These are phyloP conservation scores for Plebejus melissa DNA, from an alignment of 2,888 invertebrate genomes.

Conservation along the genomic window DNA sequence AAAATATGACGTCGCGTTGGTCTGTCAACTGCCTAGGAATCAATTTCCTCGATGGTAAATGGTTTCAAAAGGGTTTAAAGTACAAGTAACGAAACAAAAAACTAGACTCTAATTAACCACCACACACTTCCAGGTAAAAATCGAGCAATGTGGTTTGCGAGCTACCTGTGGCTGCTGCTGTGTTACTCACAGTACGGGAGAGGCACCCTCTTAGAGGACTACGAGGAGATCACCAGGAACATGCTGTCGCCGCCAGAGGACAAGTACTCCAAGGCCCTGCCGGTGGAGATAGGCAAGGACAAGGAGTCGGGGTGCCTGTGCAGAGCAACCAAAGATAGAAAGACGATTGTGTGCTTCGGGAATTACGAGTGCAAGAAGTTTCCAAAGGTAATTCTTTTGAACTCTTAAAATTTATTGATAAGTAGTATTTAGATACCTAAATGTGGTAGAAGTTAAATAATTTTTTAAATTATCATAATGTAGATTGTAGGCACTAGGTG, in stretches of 20 bases:
- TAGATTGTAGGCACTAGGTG: background rate
- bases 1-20: too few relatives aligned
- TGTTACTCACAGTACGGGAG: constrained; percentile 59
- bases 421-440: too few relatives aligned
- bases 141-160: constrained; percentile 48
- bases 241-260: constrained; percentile 48
- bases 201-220: constrained; percentile 55
- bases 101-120: background rate
- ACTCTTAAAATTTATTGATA: too few relatives aligned
- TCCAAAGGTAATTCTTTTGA: constrained; percentile 55
- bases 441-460: too few relatives aligned
- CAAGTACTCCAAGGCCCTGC: constrained; percentile 49
- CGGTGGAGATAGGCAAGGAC: constrained; percentile 57
- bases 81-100: background rate
- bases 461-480: too few relatives aligned
- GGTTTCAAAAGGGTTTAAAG: too few relatives aligned
- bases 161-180: constrained; percentile 61
- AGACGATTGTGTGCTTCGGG: constrained; percentile 73
- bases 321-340: constrained; percentile 53
- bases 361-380: constrained; percentile 70
- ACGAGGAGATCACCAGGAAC: constrained; percentile 50
- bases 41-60: too few relatives aligned
- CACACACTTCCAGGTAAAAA: background rate
- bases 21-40: too few relatives aligned
- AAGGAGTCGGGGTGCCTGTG: constrained; percentile 72